Evolutionary conservation across 2,113 vertebrate genomes (phyloP), one percentile per base, ranked within the genome.

Genomic region (Zeus faber): DNA sequence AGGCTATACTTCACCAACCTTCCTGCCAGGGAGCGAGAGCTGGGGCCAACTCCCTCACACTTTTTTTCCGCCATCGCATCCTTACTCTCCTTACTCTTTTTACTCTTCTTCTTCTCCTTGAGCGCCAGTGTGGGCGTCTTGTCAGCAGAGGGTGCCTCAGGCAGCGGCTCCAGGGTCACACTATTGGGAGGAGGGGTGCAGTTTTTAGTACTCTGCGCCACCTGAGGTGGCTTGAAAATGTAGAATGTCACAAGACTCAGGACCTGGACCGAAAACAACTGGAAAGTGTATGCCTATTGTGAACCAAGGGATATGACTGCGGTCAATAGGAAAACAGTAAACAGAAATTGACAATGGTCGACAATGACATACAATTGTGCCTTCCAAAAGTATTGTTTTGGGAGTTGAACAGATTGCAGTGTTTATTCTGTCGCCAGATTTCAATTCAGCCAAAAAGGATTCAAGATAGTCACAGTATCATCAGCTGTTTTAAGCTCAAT

Each of bases 121-220:
- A 61, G 40, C 65, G 70, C 51, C 56, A 64, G 62, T 57, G 44
- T 58, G 46, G 77, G 47, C 47, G 55, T 68, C 70, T 80, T 72
- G 49, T 53, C 73, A 71, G 74, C 71, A 82, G 77, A 76, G 75
- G 77, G 76, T 58, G 61, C 62, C 68, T 65, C 49, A 54, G 69
- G 67, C 69, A 76, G 72, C 44, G 46, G 70, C 74, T 62, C 80
- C 72, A 79, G 79, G 67, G 76, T 71, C 70, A 79, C 77, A 74
- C 85, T 87, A 83, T 87, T 85, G 85, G 74, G 65, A 85, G 83
- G 82, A 87, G 83, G 85, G 69, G 82, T 83, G 85, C 83, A 78
- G 82, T 82, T 87, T 73, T 84, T 83, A 84, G 83, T 84, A 84
- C 80, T 80, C 79, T 80, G 74, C 76, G 79, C 74, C 73, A 68